phyloP scores from a whole-genome alignment of 92 coral and sea anemone genomes.

The Metridium senile region DNA sequence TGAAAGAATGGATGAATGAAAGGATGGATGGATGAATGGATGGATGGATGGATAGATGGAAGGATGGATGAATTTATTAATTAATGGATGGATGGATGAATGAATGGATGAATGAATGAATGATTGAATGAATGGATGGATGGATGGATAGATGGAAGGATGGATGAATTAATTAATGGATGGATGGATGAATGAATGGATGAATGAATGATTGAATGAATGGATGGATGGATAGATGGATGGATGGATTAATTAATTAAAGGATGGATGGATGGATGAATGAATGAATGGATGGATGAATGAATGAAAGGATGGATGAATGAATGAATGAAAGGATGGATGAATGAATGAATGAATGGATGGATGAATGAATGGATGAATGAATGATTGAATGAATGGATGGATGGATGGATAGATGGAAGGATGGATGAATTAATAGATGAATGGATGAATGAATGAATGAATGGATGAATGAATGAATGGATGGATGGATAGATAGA shows the following conservation, averaged over 20 bases:
- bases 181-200: neutral
- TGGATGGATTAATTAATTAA: too few relatives aligned
- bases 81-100: neutral
- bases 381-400: too few relatives aligned
- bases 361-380: too few relatives aligned
- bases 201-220: too few relatives aligned
- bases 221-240: neutral
- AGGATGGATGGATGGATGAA: neutral
- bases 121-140: too few relatives aligned
- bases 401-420: neutral
- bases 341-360: neutral
- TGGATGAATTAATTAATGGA: neutral
- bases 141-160: neutral
- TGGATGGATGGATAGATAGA: too few relatives aligned
- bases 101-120: neutral
- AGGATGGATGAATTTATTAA: too few relatives aligned
- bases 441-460: neutral
- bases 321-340: too few relatives aligned
- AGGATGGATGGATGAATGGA: neutral
- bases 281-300: neutral
- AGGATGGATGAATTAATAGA: neutral
- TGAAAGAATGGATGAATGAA: neutral
- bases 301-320: too few relatives aligned
- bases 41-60: neutral
- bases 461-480: too few relatives aligned